phyloP scores from a whole-genome alignment of 2,113 vertebrate genomes.

The Chrysemys picta region DNA sequence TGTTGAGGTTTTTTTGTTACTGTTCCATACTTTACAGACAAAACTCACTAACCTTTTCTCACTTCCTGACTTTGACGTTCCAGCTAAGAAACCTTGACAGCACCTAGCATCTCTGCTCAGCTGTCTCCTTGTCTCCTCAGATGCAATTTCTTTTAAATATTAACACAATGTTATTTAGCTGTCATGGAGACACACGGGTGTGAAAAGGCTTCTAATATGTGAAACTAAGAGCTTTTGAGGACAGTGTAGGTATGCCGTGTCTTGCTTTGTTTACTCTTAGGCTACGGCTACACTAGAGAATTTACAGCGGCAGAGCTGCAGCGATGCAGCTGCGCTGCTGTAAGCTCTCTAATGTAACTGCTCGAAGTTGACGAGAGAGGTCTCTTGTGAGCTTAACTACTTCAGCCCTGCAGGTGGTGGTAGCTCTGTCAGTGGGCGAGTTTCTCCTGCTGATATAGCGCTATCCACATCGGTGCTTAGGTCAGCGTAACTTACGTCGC shows the following conservation, averaged over 20 bases:
- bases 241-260: background rate
- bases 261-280: background rate
- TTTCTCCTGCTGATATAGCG: too few species aligned
- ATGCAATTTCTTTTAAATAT: constrained; percentile 10
- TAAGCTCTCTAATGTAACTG: too few species aligned
- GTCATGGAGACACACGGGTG: background rate
- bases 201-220: background rate
- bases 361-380: too few species aligned
- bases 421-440: too few species aligned
- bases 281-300: too few species aligned
- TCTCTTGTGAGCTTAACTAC: too few species aligned
- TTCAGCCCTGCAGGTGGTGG: too few species aligned
- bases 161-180: constrained; percentile 29
- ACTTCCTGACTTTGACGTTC: constrained; percentile 39
- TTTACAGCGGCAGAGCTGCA: too few species aligned
- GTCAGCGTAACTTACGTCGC: too few species aligned
- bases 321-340: too few species aligned
- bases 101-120: background rate
- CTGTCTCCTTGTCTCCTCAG: background rate
- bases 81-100: constrained; percentile 39
- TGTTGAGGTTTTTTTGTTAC: constrained; percentile 44
- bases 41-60: constrained; percentile 59
- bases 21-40: constrained; percentile 39
- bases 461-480: too few species aligned
- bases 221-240: background rate